Conservation (phyloP, 2,797 vertebrate genomes). For the Channa striata region DNA sequence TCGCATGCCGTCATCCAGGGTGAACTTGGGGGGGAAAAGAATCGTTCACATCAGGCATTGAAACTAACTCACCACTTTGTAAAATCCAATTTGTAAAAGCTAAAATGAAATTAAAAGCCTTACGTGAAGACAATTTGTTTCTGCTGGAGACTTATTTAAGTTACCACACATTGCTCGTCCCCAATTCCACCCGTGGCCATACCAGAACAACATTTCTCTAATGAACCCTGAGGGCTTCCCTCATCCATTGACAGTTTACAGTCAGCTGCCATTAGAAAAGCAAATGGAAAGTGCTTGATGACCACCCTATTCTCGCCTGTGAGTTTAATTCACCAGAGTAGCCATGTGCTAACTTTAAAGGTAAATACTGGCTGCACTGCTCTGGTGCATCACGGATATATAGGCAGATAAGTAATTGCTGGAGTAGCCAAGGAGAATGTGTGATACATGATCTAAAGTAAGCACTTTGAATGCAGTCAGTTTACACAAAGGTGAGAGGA, state of each 20-base stretch:
- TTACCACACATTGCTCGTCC: conserved; percentile 37
- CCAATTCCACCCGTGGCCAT: conserved; percentile 69
- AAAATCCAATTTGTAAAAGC: conserved; percentile 67
- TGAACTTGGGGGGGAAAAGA: conserved; percentile 63
- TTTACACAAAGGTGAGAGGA: background rate
- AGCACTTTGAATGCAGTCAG: background rate
- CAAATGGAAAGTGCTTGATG: conserved; percentile 70
- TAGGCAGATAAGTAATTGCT: conserved; percentile 4
- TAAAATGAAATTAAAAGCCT: conserved; percentile 33
- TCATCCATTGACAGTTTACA: conserved; percentile 49
- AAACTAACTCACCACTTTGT: conserved; percentile 60
- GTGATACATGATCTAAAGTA: conserved; percentile 3
- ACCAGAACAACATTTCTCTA: conserved; percentile 60
- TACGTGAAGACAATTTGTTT: background rate
- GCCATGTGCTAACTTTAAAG: conserved; percentile 18
- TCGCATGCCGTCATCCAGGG: conserved; percentile 71
- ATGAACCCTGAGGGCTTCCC: conserved; percentile 51
- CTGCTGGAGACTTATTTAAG: background rate
- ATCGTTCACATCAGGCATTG: conserved; percentile 34
- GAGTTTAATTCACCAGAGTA: conserved; percentile 29
- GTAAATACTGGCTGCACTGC: conserved; percentile 3
- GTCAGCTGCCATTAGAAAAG: conserved; percentile 51
- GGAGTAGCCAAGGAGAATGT: conserved; percentile 15
- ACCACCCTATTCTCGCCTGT: conserved; percentile 49
- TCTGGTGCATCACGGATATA: conserved; percentile 24